Evolutionary conservation across 2,113 vertebrate genomes (phyloP), one percentile per base, ranked within the genome.

Genomic region (Cyanoramphus novaezelandiae): DNA sequence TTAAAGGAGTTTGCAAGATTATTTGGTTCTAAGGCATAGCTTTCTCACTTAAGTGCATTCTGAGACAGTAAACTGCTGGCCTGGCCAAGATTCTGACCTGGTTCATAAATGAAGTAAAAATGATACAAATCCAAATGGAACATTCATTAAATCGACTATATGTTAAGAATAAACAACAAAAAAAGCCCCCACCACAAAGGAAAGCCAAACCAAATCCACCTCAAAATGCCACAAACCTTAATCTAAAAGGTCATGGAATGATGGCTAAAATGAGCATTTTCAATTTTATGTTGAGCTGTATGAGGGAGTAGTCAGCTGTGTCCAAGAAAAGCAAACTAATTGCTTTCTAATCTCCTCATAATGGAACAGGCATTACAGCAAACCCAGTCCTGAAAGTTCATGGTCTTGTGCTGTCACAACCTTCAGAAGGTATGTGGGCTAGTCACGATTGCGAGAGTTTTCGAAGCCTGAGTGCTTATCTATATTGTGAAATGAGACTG

Each of bases 371-470:
- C 19, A 44, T 15, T 15, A 55, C 15, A 33, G 24, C 17, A 11
- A 49, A 27, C 19, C 29, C 16, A 50, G n/a, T 27, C 29, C 17
- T 41, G 16, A 33, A 74, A 46, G 39, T 16, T 57, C 35, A 17
- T 65, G 33, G 16, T 49, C 13, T 17, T 18, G 57, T 12, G 41
- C 33, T 11, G 24, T 35, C 41, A 29, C 37, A 37, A 29, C 41
- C 29, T 64, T 57, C 0, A 1, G n/a, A 49, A 64, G 12, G 31
- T 41, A 8, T 0, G 0, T 13, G 23, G 50, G 27, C 7, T 43
- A 24, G 21, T 59, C 46, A 6, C 8, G 33, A 23, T 6, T 35
- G 24, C 11, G 2, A 21, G n/a, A 25, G 55, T 49, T 37, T 29
- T 19, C 1, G 1, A 59, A 35, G 33, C 47, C 27, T 46, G 46